These are phyloP conservation scores for Ochotona princeps DNA, from an alignment of 2,113 vertebrate species.

Conservation along the genomic window DNA sequence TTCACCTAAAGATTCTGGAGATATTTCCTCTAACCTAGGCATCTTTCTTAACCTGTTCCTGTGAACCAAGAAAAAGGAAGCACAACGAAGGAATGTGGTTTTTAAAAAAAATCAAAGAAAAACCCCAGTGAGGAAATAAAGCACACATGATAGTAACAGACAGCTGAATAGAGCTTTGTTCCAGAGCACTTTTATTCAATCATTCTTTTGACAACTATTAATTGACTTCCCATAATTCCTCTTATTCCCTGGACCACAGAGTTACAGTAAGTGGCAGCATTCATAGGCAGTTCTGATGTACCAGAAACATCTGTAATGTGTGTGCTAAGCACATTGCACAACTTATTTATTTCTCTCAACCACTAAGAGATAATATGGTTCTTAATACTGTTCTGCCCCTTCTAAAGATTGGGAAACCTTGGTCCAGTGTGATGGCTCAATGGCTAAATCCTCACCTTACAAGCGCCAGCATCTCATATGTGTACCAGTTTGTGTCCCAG, in stretches of 20 bases:
- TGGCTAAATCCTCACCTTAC: no score
- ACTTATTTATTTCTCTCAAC: neutral
- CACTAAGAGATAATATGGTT: neutral
- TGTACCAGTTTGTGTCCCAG: no score
- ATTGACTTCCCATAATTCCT: neutral
- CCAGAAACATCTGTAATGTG: neutral
- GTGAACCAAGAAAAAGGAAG: slow-evolving; percentile 56
- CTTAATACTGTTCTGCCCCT: neutral
- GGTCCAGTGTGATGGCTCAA: no score
- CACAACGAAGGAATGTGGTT: slow-evolving; percentile 30
- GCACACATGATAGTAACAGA: slow-evolving; percentile 27
- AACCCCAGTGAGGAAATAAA: slow-evolving; percentile 4
- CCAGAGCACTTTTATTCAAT: slow-evolving; percentile 12
- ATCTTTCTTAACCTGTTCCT: slow-evolving; percentile 54
- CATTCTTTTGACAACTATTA: slow-evolving; percentile 31
- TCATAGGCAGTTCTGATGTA: neutral
- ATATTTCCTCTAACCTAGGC: slow-evolving; percentile 58
- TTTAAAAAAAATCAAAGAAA: slow-evolving; percentile 62
- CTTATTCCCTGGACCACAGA: neutral
- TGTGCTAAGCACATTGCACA: neutral
- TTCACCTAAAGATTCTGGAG: slow-evolving; percentile 53
- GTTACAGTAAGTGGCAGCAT: neutral
- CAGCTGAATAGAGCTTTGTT: slow-evolving; percentile 27
- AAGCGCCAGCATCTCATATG: no score
- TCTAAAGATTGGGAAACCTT: slow-evolving; percentile 21